These are phyloP conservation scores for Drosophila subsilvestris DNA, from an alignment of 2,888 invertebrate species.

Conservation along the genomic window DNA sequence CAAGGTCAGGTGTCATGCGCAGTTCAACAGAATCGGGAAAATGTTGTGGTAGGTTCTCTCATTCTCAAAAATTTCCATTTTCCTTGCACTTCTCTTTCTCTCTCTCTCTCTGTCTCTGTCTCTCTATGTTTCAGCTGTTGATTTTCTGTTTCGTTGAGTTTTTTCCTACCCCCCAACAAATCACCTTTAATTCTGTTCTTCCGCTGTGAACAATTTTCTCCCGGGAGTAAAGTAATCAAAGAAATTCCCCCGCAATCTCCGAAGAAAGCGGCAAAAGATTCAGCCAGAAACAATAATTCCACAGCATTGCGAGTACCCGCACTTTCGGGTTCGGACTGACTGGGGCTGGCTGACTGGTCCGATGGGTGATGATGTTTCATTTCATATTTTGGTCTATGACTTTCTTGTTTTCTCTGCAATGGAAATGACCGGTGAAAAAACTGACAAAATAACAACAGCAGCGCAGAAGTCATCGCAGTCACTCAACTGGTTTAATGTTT, in stretches of 20 bases:
- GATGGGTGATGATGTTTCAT: constrained; percentile 60
- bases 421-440: constrained; percentile 22
- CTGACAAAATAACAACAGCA: constrained; percentile 23
- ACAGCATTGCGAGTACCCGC: background rate
- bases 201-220: constrained; percentile 58
- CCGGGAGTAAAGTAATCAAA: constrained; percentile 35
- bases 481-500: constrained; percentile 73
- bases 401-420: constrained; percentile 68
- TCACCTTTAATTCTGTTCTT: constrained; percentile 31
- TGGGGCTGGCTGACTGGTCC: constrained; percentile 1
- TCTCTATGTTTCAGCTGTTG: constrained; percentile 53
- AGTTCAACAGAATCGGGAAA: constrained; percentile 29
- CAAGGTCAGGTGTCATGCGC: constrained; percentile 82
- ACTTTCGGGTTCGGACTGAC: background rate
- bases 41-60: constrained; percentile 73
- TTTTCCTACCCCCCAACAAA: constrained; percentile 4
- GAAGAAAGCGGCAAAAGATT: background rate
- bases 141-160: constrained; percentile 40
- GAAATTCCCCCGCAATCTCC: constrained; percentile 2
- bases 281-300: background rate
- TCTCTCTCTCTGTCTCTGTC: constrained; percentile 9
- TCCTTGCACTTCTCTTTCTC: background rate
- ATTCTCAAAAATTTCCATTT: background rate
- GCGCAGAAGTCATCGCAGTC: background rate
- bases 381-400: constrained; percentile 51